Evolutionary conservation across 2,888 invertebrate genomes (phyloP).

Genomic region (Lepidochrysops patricia): DNA sequence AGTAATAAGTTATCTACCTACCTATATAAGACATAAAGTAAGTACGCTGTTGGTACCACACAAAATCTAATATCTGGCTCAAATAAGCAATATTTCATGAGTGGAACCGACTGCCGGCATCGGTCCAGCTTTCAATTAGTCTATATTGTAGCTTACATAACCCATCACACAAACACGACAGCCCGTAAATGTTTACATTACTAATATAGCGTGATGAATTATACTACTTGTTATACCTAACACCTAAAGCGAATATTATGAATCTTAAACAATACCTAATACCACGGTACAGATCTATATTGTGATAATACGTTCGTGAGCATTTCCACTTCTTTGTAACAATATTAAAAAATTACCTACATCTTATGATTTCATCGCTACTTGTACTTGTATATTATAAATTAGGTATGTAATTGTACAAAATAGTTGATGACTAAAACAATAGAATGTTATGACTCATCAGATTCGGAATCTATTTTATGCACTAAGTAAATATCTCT

Average conservation of each 20-base stretch:
- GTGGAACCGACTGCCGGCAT: not conserved
- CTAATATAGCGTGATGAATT: not conserved
- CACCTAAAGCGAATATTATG: no score
- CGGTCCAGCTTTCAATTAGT: not conserved
- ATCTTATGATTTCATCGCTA: no score
- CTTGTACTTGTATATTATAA: no score
- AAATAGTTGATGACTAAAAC: not conserved
- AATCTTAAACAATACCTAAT: no score
- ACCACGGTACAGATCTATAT: no score
- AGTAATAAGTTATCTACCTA: no score
- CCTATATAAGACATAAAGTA: no score
- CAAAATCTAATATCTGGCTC: not conserved
- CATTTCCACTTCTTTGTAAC: no score
- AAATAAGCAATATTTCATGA: not conserved
- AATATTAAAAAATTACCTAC: no score
- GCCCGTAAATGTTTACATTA: not conserved
- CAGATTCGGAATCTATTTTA: not conserved
- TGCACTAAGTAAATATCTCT: not conserved
- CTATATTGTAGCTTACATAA: not conserved
- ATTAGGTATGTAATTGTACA: no score
- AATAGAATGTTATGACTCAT: not conserved
- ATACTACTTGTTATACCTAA: not conserved
- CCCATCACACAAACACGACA: not conserved
- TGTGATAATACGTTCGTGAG: no score
- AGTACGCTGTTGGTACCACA: no score